Conservation (phyloP, 2,113 vertebrate species). For the Heptranchias perlo region DNA sequence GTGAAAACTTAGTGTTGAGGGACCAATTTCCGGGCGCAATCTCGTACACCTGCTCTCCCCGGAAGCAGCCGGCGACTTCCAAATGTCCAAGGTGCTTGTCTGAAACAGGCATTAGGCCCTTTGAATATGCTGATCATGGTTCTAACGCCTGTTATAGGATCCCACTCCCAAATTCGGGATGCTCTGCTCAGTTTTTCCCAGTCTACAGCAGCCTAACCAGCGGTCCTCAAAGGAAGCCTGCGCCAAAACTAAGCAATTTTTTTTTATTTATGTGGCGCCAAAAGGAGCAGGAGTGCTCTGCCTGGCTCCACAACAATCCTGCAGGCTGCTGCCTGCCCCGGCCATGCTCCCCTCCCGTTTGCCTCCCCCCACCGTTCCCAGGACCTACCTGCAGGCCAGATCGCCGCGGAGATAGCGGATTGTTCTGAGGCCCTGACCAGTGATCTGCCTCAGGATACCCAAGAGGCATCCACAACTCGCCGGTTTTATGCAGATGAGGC, state of each 20-base stretch:
- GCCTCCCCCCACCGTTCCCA: background rate
- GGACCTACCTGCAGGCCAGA: background rate
- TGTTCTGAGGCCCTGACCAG: background rate
- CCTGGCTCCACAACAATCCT: background rate
- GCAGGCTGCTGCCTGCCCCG: background rate
- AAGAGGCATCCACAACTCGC: no score
- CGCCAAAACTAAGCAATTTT: no score
- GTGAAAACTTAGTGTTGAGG: no score
- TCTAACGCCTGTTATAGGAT: background rate
- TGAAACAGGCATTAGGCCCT: background rate
- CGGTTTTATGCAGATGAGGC: no score
- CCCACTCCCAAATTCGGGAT: no score
- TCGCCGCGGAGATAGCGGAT: background rate
- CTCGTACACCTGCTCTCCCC: no score
- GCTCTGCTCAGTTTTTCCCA: no score
- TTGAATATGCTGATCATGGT: background rate
- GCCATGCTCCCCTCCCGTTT: background rate
- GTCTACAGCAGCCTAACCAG: no score
- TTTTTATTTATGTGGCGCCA: no score
- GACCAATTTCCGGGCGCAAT: no score
- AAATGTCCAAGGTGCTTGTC: background rate
- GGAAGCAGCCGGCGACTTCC: background rate
- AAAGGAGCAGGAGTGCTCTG: no score
- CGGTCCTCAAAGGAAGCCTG: no score
- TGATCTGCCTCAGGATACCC: background rate